Base-by-base conservation (phyloP, 2,797 vertebrate species). In the Ficedula albicollis region DNA sequence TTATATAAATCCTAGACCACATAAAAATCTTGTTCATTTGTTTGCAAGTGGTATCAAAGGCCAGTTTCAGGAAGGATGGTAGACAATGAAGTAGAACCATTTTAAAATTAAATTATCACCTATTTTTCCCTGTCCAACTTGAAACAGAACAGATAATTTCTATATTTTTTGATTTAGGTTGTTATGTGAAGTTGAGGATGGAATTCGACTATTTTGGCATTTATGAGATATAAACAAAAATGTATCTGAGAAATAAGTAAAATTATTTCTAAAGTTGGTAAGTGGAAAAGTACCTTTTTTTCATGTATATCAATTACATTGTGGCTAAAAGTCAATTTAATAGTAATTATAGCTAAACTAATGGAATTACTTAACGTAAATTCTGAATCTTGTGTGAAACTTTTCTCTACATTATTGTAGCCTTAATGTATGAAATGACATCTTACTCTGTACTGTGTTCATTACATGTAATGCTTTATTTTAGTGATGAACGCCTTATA, bases 361-460 rank as follows among this genome's bases (percentile, higher is more conserved):
- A 97, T 91, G 64, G 81, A 95, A 83, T 96, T 96, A 95, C 66
- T 84, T 95, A 69, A 89, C 51, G 60, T 94, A 95, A 93, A 96
- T 94, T 94, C 30, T 51, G 85, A 96, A 82, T 93, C 46, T 10
- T 95, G 27, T 95, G 76, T 96, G 95, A 97, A 95, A 93, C 39
- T 26, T 90, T 95, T 58, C 32, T 58, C 52, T 86, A 94, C 13
- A 80, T 97, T 96, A 95, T 84, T 93, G 62, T 15, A 95, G 56
- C 25, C 58, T 95, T 95, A 90, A 94, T 92, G 34, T 92, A 92
- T 87, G 58, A 97, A 96, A 97, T 95, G 94, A 89, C 84, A 95
- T 97, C 74, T 95, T 94, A 89, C 54, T 95, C 44, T 95, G 63
- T 93, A 95, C 89, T 91, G 84, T 96, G 87, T 96, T 97, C 82